phyloP scores from a whole-genome alignment of 2,113 vertebrate genomes.

The Pleuronectes platessa region DNA sequence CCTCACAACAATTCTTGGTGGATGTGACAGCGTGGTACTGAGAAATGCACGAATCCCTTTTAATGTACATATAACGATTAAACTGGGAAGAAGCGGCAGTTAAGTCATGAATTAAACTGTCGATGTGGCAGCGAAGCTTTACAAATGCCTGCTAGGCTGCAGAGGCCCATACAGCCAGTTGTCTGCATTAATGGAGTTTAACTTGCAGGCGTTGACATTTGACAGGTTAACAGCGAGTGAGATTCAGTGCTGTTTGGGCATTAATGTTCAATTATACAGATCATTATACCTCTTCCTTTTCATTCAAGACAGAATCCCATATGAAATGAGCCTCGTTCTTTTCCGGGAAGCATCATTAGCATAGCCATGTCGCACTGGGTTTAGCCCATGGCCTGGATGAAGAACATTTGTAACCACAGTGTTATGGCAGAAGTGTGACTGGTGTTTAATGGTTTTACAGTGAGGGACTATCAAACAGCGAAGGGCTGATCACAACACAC shows the following conservation, averaged over 20 bases:
- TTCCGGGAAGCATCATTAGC: background rate
- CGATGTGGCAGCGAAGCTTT: slow-evolving; percentile 16
- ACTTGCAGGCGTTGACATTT: slow-evolving; percentile 27
- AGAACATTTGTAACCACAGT: too few relatives aligned
- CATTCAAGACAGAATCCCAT: slow-evolving; percentile 9
- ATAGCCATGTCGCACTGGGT: too few relatives aligned
- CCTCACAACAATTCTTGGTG: background rate
- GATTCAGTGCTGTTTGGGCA: slow-evolving; percentile 14
- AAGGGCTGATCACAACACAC: too few relatives aligned
- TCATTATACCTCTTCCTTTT: slow-evolving; percentile 11
- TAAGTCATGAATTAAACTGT: slow-evolving; percentile 45
- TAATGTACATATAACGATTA: slow-evolving; percentile 37
- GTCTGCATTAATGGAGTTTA: slow-evolving; percentile 43
- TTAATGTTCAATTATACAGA: slow-evolving; percentile 53
- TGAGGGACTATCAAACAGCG: too few relatives aligned
- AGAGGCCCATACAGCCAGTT: slow-evolving; percentile 8
- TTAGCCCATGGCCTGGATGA: too few relatives aligned
- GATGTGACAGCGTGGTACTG: background rate
- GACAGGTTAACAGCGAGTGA: slow-evolving; percentile 26
- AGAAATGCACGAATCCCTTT: slow-evolving; percentile 56
- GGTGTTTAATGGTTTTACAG: too few relatives aligned
- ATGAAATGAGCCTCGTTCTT: slow-evolving; percentile 49
- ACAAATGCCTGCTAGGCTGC: slow-evolving; percentile 27
- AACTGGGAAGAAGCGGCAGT: slow-evolving; percentile 4
- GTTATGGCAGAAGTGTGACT: too few relatives aligned